Base-by-base conservation (phyloP, 2,888 invertebrate genomes). In the Sinhomidia bicolor region DNA sequence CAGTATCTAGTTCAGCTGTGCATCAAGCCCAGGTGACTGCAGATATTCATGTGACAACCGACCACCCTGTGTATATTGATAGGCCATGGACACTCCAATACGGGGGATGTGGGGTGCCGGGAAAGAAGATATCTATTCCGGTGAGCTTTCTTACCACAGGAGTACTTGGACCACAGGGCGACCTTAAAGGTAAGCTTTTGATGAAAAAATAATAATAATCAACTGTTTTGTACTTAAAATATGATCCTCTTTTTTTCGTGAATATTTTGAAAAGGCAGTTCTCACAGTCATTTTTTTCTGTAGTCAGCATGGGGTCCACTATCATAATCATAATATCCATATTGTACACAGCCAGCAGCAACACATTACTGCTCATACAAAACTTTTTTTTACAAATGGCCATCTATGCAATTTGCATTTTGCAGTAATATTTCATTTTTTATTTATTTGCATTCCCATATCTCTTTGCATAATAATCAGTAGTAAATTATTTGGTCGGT, bases 51-150 rank as follows among this genome's bases (percentile, higher is more conserved):
- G 57, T 92, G 79, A 92, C 92, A 32, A 54, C 88, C 17, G 92
- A 92, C 89, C 92, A 92, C 86, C 92, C 91, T 7, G 91, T 92
- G 4, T 92, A 91, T 80, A 91, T 91, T 83, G 92, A 92, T 76
- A 89, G 90, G 54, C 92, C 92, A n/a, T 92, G 91, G 91, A 89
- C 92, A 26, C 89, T 91, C 51, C 92, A 92, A 76, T 92, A 91
- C 84, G 92, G 92, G 9, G 91, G 92, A 74, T 92, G 92, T 90
- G 92, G 92, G 32, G 90, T 88, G 7, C 90, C 91, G 71, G 92
- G 92, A 23, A 90, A 91, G 79, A 90, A 89, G 84, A 91, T 92
- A 32, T 91, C 91, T 10, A 83, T 92, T 41, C 92, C 92, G n/a
- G 78, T 92, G 32, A 90, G 91, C 47, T 92, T 92, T 51, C 85